Evolutionary conservation across 2,113 vertebrate genomes (phyloP).

Genomic region (Glareola pratincola): DNA sequence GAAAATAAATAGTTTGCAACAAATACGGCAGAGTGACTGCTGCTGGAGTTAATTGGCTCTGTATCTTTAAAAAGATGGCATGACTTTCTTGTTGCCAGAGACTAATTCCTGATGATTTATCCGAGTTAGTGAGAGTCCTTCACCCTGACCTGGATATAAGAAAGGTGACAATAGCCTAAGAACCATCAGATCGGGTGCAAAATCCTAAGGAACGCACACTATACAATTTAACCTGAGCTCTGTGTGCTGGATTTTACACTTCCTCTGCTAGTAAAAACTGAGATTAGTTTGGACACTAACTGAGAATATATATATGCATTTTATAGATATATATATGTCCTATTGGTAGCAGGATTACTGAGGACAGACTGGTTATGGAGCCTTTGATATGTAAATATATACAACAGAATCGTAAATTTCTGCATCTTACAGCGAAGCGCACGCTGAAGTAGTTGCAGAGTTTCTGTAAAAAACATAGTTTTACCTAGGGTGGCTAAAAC

Average conservation of each 20-base stretch:
- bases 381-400: neutral
- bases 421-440: neutral
- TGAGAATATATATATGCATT: neutral
- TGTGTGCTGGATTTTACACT: neutral
- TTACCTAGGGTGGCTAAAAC: neutral
- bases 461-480: neutral
- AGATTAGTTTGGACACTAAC: neutral
- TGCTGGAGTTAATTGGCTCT: constrained; percentile 7
- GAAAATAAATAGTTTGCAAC: constrained; percentile 53
- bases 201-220: neutral
- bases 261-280: neutral
- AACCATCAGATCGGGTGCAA: neutral
- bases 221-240: neutral
- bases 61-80: neutral
- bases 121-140: neutral
- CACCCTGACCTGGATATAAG: neutral
- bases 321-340: neutral
- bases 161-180: neutral
- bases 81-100: neutral
- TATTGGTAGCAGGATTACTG: neutral
- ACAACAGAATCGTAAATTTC: neutral
- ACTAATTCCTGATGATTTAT: constrained; percentile 33
- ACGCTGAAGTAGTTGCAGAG: neutral
- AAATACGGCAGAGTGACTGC: neutral
- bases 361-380: neutral